Conservation (phyloP, 2,113 vertebrate species). For the Fukomys damarensis region DNA sequence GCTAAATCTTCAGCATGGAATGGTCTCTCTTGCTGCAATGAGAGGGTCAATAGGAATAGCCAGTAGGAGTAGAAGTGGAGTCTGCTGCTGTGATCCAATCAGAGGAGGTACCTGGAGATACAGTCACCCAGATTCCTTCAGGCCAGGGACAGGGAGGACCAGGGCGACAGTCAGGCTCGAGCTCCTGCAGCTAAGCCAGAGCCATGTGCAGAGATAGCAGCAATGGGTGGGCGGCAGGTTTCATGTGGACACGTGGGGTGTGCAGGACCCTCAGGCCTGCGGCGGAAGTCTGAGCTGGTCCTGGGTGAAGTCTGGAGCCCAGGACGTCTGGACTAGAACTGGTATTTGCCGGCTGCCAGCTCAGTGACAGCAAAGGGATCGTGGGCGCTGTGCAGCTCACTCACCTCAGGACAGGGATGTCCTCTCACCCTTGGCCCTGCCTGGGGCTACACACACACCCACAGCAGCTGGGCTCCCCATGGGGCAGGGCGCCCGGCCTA, state of each 20-base stretch:
- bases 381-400: accelerated
- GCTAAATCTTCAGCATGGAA: not conserved
- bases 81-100: not conserved
- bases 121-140: not conserved
- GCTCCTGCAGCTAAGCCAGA: not conserved
- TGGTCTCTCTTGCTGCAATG: too few relatives aligned
- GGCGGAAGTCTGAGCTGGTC: not conserved
- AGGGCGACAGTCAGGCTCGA: accelerated
- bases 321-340: not conserved
- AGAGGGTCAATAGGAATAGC: not conserved
- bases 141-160: accelerated
- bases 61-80: not conserved
- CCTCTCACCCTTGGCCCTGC: not conserved
- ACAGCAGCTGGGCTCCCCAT: accelerated
- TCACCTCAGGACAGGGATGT: not conserved
- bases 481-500: not conserved
- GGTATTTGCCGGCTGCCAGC: not conserved
- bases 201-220: not conserved
- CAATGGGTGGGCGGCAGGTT: not conserved
- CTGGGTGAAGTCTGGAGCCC: not conserved
- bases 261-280: not conserved
- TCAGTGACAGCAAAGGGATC: accelerated
- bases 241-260: not conserved
- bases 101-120: not conserved
- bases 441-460: not conserved